Evolutionary conservation across 2,113 vertebrate genomes (phyloP).

Genomic region (Scatophagus argus): DNA sequence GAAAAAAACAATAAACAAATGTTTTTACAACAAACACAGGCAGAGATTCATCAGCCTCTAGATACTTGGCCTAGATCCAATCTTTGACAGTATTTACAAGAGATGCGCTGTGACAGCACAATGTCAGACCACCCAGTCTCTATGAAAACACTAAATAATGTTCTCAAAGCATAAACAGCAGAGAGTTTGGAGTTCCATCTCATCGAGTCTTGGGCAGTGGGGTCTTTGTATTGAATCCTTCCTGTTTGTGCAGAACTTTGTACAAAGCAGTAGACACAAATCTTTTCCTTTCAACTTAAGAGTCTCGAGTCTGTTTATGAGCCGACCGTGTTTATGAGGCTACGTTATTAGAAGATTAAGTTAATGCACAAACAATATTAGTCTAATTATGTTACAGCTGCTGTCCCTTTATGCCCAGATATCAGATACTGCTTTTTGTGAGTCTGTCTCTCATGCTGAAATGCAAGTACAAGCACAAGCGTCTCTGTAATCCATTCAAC

Average conservation of each 20-base stretch:
- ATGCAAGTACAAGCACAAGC: conserved; percentile 26
- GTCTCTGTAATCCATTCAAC: conserved; percentile 50
- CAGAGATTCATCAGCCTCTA: conserved; percentile 44
- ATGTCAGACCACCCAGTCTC: conserved; percentile 60
- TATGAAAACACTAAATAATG: conserved; percentile 36
- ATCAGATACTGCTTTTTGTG: conserved; percentile 44
- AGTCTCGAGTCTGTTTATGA: conserved; percentile 35
- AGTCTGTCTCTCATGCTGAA: conserved; percentile 29
- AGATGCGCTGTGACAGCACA: conserved; percentile 28
- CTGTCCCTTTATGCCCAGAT: conserved; percentile 37
- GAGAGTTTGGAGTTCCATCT: conserved; percentile 43
- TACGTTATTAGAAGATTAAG: conserved; percentile 41
- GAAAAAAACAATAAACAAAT: conserved; percentile 55
- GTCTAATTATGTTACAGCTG: conserved; percentile 28
- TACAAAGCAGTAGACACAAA: conserved; percentile 38
- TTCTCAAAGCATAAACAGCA: conserved; percentile 24
- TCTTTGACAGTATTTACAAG: conserved; percentile 61
- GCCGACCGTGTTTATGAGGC: conserved; percentile 33
- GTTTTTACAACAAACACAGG: conserved; percentile 46
- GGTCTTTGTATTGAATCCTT: conserved; percentile 35
- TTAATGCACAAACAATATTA: conserved; percentile 35
- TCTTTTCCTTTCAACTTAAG: conserved; percentile 52
- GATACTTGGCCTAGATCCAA: conserved; percentile 68
- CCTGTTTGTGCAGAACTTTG: conserved; percentile 61
- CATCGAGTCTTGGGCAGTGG: conserved; percentile 19